Conservation (phyloP, 2,113 vertebrate species). For the Lasiurus cinereus region DNA sequence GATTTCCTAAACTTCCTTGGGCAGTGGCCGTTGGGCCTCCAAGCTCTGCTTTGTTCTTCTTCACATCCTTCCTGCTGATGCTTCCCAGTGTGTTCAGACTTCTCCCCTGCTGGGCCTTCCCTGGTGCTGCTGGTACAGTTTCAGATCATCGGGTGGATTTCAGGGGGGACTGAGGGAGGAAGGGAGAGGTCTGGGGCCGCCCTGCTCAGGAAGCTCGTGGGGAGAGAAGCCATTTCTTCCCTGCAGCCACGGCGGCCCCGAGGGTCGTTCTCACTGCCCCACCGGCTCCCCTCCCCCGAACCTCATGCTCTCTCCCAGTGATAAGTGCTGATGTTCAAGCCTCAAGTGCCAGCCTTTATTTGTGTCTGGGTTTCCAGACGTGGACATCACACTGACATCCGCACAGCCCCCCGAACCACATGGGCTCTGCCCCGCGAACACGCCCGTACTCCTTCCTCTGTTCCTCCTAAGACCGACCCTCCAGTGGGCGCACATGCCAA, state of each 20-base stretch:
- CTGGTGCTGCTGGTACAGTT: not conserved
- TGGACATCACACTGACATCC: not conserved
- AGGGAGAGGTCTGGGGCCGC: not conserved
- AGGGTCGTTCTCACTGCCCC: not conserved
- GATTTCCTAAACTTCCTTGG: not conserved
- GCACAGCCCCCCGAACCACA: slow-evolving; percentile 82
- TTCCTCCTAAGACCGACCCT: not conserved
- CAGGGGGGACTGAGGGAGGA: not conserved
- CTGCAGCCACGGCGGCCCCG: not conserved
- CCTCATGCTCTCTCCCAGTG: not conserved
- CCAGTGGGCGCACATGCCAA: not conserved
- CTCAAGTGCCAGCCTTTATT: not conserved
- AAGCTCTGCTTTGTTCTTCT: not conserved
- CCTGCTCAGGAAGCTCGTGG: not conserved
- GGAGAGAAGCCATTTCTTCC: not conserved
- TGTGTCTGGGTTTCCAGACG: not conserved
- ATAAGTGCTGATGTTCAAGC: not conserved
- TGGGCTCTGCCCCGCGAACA: slow-evolving; percentile 90
- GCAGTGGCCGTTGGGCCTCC: not conserved
- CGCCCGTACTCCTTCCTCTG: slow-evolving; percentile 86
- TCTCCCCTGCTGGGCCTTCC: not conserved
- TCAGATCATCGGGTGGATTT: not conserved
- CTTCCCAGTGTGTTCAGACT: not conserved
- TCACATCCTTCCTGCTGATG: not conserved
- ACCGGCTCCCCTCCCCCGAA: not conserved